Evolutionary conservation across 2,888 invertebrate species (phyloP), one percentile per base, ranked within the genome.

Genomic region (Patella pellucida): DNA sequence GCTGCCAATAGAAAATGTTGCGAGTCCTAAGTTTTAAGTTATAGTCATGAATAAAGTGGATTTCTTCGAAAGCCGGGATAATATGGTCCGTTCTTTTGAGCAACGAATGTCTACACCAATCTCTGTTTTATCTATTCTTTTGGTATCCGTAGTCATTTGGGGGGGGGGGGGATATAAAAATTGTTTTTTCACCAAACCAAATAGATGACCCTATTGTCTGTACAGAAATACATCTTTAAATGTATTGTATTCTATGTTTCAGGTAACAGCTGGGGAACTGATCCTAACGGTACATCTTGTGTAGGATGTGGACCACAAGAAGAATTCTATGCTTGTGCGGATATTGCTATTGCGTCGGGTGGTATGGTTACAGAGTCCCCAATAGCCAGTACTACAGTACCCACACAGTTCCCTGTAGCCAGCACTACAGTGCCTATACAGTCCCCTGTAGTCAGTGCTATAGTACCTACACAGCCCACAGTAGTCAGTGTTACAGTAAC

Each of bases 281-380:
- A 19, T 12, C 19, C 62, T 23, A 16, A 62, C 4, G 62, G 62
- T 23, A 62, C 4, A 23, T 19, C 19, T 1, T 62, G 62, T 62
- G 23, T 62, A 11, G 62, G 62, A 23, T 62, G 62, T 62, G 62
- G 62, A 23, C 62, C 62, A 12, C 62, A 62, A 62, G 62, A 62
- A 62, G 23, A 62, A 19, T 62, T 62, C 62, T 23, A 23, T 23
- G 62, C 62, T 0, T 62, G 62, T 62, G 19, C 62, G 2, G 62
- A 62, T 14, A 62, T 62, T 62, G 62, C 62, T 19, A 19, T 62
- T 23, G 11, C 19, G 9, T 9, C 41, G 41, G 73, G 41, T 41
- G 9, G 41, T 41, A 41, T 41, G 41, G 41, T 1, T 19, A 23
- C 23, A 62, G 5, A 16, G 23, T 11, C 62, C 2, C 62, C 62